Evolutionary conservation across 2,888 invertebrate genomes (phyloP).

Genomic region (Agriotes lineatus): DNA sequence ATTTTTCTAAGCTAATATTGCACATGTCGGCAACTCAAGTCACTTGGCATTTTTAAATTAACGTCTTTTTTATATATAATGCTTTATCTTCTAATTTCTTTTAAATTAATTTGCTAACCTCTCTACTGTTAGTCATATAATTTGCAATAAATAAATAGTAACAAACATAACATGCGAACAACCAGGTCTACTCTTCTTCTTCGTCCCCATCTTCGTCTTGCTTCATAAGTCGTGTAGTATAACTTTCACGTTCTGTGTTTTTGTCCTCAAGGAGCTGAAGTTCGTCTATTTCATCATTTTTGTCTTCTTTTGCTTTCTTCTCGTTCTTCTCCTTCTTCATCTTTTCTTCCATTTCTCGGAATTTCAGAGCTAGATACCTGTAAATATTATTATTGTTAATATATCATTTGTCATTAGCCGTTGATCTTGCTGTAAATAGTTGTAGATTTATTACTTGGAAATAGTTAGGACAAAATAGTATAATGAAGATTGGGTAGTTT

Average conservation of each 20-base stretch:
- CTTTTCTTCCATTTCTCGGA: slow-evolving; percentile 89
- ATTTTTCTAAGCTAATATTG: slow-evolving; percentile 23
- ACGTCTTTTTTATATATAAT: too few species aligned
- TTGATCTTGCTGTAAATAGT: too few species aligned
- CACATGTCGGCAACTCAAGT: slow-evolving; percentile 25
- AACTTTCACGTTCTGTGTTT: slow-evolving; percentile 20
- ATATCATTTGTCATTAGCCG: too few species aligned
- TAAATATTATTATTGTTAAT: too few species aligned
- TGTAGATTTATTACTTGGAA: too few species aligned
- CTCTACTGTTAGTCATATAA: not conserved
- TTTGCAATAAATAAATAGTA: slow-evolving; percentile 51
- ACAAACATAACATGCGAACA: slow-evolving; percentile 59
- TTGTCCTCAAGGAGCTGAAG: slow-evolving; percentile 42
- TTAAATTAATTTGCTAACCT: not conserved
- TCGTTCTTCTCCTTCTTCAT: slow-evolving; percentile 77
- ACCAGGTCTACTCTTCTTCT: slow-evolving; percentile 62
- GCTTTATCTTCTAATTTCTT: not conserved
- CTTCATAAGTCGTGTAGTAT: not conserved
- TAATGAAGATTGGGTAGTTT: too few species aligned
- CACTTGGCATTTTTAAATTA: too few species aligned
- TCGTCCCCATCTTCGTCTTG: slow-evolving; percentile 2
- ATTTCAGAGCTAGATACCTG: slow-evolving; percentile 85
- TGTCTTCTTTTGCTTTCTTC: slow-evolving; percentile 62
- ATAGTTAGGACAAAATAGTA: too few species aligned
- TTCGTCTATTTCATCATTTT: slow-evolving; percentile 50